A percentile compares a stretch with the other conserved stretches of the same genome.
Evolutionary conservation across 1,140 invertebrate genomes (phyloP).

Genomic region (Camponotus floridanus): DNA sequence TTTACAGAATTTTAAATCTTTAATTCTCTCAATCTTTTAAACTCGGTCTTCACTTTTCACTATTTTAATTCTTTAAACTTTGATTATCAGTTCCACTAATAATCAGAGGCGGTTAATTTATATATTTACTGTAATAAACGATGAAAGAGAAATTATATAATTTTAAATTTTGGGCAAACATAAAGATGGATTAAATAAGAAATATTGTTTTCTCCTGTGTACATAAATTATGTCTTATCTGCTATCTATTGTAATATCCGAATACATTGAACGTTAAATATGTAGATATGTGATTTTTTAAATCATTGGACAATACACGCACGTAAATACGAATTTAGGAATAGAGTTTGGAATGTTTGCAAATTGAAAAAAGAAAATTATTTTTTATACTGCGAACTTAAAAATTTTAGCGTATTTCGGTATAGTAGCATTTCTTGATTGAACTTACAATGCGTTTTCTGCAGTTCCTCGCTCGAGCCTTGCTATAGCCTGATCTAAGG

Average conservation of each 20-base stretch:
- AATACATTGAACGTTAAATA: not conserved
- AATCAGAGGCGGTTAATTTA: no score
- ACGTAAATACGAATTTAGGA: not conserved
- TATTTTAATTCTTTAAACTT: no score
- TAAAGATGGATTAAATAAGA: no score
- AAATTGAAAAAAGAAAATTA: no score
- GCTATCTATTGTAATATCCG: not conserved
- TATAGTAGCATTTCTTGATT: conserved; percentile 23
- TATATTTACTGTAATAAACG: no score
- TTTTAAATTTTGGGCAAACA: no score
- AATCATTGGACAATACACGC: not conserved
- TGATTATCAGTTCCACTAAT: no score
- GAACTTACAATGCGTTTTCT: conserved; percentile 21
- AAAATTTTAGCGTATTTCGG: not conserved
- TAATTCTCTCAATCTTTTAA: not conserved
- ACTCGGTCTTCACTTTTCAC: not conserved
- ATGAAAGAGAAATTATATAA: no score
- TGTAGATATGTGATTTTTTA: not conserved
- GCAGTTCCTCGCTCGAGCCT: conserved; percentile 44
- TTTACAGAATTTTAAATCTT: not conserved
- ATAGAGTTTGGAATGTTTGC: not conserved
- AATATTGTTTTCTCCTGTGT: not conserved
- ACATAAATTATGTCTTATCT: not conserved
- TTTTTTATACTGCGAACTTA: not conserved
- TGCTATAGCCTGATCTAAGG: conserved; percentile 66